Evolutionary conservation across 2,113 vertebrate genomes (phyloP), one percentile per base, ranked within the genome.

Genomic region (Phaethon lepturus): DNA sequence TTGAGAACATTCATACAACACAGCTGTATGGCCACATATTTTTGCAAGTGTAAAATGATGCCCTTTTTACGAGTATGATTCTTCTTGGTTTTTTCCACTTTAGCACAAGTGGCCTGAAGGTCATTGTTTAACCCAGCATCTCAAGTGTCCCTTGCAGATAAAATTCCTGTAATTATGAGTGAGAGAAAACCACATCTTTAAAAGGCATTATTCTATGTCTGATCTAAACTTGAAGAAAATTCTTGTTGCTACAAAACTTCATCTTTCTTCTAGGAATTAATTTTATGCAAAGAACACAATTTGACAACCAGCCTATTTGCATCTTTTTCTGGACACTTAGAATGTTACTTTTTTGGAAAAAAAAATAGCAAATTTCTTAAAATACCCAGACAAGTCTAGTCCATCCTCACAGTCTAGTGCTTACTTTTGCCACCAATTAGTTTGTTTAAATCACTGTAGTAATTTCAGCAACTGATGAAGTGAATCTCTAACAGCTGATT

Each of bases 391-490:
- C 17, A 75, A 2, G 2, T 56, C 18, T 60, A 49, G 15, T 35
- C 7, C 16, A 38, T 72, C 3, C 52, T 71, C 40, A 44, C 22
- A 53, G 25, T 17, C 15, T 45, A 49, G 20, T 45, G 7, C 18
- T 45, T 45, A 42, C 4, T 50, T 73, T 83, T 73, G 23, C n/a
- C 14, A 72, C 15, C 13, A 47, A 6, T 22, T 53, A 16, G 7
- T 47, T 64, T 96, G 45, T 90, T 94, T 79, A 92, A 95, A 96
- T 31, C 25, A 88, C 38, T 64, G 25, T 31, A 88, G 53, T 44
- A 76, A 81, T 93, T 93, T 96, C 74, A 95, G 76, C 63, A 87
- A 74, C n/a, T 82, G 58, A 45, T 86, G 33, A 91, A 91, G n/a
- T 72, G 38, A 56, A 76, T 69, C 49, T 72, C 45, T 69, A 89